A percentile compares a stretch with the other conserved stretches of the same genome.
These are phyloP conservation scores for Xerus rutilus DNA, from an alignment of 2,797 vertebrate genomes.

Conservation along the genomic window DNA sequence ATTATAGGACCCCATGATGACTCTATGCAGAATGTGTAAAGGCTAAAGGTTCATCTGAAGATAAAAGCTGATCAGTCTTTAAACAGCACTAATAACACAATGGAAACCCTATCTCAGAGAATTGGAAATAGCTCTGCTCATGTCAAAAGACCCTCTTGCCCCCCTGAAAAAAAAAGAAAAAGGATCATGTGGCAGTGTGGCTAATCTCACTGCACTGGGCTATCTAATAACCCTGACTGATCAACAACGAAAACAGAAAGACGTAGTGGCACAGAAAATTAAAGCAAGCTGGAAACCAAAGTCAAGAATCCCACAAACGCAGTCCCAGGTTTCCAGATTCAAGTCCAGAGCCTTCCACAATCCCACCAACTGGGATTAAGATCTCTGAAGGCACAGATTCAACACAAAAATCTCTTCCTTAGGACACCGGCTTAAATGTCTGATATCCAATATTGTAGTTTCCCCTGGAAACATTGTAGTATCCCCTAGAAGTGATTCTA, in stretches of 20 bases:
- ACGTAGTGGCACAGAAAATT: not conserved
- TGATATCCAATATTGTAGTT: not conserved
- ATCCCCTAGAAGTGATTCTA: not conserved
- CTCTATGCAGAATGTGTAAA: no score
- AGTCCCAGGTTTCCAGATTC: not conserved
- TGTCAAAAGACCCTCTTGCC: not conserved
- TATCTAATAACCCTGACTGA: rapidly evolving
- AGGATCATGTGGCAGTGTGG: not conserved
- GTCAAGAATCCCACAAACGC: not conserved
- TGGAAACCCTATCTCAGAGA: not conserved
- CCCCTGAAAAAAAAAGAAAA: not conserved
- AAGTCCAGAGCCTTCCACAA: not conserved
- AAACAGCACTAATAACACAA: no score
- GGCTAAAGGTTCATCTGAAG: not conserved
- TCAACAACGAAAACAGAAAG: not conserved
- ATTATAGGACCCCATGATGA: not conserved
- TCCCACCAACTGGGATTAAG: not conserved
- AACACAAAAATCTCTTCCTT: not conserved
- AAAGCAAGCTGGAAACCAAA: not conserved
- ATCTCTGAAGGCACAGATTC: not conserved
- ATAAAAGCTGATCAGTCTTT: not conserved
- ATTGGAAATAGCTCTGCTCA: not conserved
- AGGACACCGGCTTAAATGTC: not conserved
- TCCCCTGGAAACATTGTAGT: not conserved
- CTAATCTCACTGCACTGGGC: no score